phyloP scores from a whole-genome alignment of 2,797 vertebrate species.

The Sebastiscus tertius region DNA sequence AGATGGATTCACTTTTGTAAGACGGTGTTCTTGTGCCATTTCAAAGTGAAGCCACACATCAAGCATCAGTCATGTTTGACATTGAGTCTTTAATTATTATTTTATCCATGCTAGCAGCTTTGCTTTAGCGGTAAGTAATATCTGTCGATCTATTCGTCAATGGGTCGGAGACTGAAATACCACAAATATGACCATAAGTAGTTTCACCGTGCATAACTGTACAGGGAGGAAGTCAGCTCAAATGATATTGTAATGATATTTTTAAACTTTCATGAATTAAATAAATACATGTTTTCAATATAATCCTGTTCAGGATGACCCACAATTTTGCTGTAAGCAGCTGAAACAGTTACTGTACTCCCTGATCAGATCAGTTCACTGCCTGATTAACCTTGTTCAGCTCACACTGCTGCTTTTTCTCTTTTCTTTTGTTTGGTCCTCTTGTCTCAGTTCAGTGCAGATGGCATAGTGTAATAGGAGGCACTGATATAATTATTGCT shows the following conservation, averaged over 20 bases:
- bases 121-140: background rate
- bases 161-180: background rate
- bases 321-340: too few relatives aligned
- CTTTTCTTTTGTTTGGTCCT: background rate
- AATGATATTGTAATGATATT: too few relatives aligned
- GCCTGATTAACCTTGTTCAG: background rate
- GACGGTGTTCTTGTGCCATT: background rate
- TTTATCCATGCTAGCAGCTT: background rate
- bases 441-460: constrained; percentile 17
- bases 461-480: constrained; percentile 8
- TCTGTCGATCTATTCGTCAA: background rate
- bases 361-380: background rate
- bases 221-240: too few relatives aligned
- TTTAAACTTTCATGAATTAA: too few relatives aligned
- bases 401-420: background rate
- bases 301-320: too few relatives aligned
- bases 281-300: too few relatives aligned
- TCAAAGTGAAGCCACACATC: background rate
- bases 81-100: background rate
- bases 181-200: too few relatives aligned
- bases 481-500: constrained; percentile 29
- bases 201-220: too few relatives aligned
- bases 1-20: background rate
- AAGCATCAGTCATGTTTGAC: background rate
- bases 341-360: background rate